Base-by-base conservation (phyloP, 2,888 invertebrate genomes). In the Copidosoma aretas region DNA sequence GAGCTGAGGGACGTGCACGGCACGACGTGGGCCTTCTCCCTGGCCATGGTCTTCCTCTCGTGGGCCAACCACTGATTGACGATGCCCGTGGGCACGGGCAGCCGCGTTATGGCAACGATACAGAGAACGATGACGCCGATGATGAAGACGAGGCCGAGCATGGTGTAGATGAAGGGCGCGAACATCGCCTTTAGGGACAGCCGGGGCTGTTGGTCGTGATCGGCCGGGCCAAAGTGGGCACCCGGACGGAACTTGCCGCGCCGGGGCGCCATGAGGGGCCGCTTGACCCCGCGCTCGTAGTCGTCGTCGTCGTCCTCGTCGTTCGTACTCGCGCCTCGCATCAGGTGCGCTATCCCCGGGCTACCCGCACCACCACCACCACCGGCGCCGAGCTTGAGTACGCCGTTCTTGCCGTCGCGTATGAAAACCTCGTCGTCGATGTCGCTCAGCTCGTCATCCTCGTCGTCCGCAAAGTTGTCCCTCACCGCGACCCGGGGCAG, bases 391-490 rank as follows among this genome's bases (percentile, higher is more conserved):
- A 89, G 82, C 86, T 89, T 78, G 21, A 84, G 78, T 82, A 89
- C 90, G 58, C 90, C 88, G 75, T 88, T 88, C 79, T 88, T 88
- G 21, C 91, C 90, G 84, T 91, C 91, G 71, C 91, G 86, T 74
- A 91, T 91, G 79, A 92, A 92, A 21, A 92, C 91, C 81, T 92
- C 91, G 80, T 92, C 91, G 77, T 92, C 91, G 17, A 91, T 89
- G 82, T 91, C 91, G 76, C 91, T 91, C 75, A 91, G 85, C 73
- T 89, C 88, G 73, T 91, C 91, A 75, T 91, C 91, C 73, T 89
- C 88, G 73, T 91, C 91, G 75, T 91, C 91, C 76, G 91, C 91
- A 71, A 89, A 86, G 76, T 89, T 90, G 80, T 91, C 91, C 72
- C 89, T 61, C 49, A 72, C 67, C 60, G 67, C 46, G 5, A 58